Base-by-base conservation (phyloP, 2,888 invertebrate genomes). In the Abscondita cerata region DNA sequence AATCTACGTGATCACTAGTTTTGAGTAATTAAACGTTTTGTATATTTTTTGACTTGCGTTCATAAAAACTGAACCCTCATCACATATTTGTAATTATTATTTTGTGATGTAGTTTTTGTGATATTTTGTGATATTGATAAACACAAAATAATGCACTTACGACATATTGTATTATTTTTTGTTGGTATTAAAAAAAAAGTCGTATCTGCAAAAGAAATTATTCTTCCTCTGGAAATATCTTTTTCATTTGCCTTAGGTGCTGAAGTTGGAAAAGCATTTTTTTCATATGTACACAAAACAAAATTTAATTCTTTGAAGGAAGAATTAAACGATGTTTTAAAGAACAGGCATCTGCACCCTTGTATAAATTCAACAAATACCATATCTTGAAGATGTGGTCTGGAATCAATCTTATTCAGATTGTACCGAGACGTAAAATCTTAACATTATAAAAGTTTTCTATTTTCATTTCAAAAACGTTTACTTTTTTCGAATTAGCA, bases 361-460 rank as follows among this genome's bases (percentile, higher is more conserved):
- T 13, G 11, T 36, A n/a, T 36, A 36, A 36, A 36, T 36, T 36
- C 36, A 36, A 36, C n/a, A 36, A 36, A 36, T 36, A 36, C 36
- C 36, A 36, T 36, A 36, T 36, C 36, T 36, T 36, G 36, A 36
- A 36, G 36, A 36, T 36, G 12, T 36, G 36, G 36, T 13, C 36
- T n/a, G 36, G 36, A n/a, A 36, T n/a, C 5, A 9, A 36, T 36
- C n/a, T 36, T 36, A 36, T 36, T 36, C n/a, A 36, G 36, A n/a
- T 36, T 36, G 36, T 36, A 36, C n/a, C 12, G 36, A 36, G 36
- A 36, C 12, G 3, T 38, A 8, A n/a, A 2, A 38, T 12, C 9
- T n/a, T n/a, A 38, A 8, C 38, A 38, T 38, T 38, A 38, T n/a
- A n/a, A n/a, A n/a, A n/a, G n/a, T n/a, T n/a, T n/a, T n/a, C n/a